phyloP scores from a whole-genome alignment of 1,140 invertebrate genomes.

The Saxidomus purpurata region DNA sequence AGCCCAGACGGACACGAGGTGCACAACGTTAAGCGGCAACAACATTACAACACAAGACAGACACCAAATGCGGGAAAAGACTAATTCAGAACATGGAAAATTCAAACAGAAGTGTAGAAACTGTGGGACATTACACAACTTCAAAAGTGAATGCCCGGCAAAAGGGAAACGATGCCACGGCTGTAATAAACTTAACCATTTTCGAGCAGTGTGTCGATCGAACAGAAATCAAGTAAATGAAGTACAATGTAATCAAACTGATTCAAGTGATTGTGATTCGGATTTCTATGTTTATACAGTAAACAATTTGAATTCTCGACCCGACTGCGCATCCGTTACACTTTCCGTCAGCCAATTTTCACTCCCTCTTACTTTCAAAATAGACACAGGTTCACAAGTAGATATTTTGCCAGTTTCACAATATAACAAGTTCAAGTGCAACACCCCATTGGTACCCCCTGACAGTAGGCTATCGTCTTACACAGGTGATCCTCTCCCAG shows the following conservation, averaged over 20 bases:
- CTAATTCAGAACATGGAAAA: background rate
- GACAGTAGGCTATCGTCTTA: conserved; percentile 26
- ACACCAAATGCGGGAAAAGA: background rate
- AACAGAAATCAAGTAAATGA: background rate
- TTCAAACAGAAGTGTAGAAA: background rate
- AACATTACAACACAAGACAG: background rate
- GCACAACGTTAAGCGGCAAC: background rate
- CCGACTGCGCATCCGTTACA: background rate
- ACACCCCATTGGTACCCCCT: conserved; percentile 5
- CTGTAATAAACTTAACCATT: conserved; percentile 24
- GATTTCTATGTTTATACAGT: conserved; percentile 20
- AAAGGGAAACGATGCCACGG: background rate
- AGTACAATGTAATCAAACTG: background rate
- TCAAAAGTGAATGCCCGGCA: background rate
- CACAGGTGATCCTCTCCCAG: background rate
- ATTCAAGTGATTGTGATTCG: background rate
- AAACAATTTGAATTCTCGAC: conserved; percentile 25
- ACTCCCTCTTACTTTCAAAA: background rate
- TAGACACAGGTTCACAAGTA: conserved; percentile 4
- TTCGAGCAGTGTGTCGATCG: conserved; percentile 5
- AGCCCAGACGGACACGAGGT: background rate
- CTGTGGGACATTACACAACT: background rate
- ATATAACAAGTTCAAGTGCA: background rate
- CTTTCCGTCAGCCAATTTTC: background rate
- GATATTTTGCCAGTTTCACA: background rate